Evolutionary conservation across 2,797 vertebrate genomes (phyloP).

Genomic region (Melanotaenia nigrans): DNA sequence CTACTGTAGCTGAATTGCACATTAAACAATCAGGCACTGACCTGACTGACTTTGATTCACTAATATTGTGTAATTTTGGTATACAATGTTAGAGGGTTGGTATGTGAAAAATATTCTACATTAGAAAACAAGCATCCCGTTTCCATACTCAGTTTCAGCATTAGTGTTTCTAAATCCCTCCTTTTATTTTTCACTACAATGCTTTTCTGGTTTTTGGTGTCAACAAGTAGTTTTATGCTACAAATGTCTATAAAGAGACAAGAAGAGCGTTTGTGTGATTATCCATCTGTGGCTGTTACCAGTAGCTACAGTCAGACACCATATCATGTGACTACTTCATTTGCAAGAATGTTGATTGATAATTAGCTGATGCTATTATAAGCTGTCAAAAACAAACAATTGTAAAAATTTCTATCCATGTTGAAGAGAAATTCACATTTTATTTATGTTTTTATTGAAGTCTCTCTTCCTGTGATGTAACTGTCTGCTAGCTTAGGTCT

Average conservation of each 20-base stretch:
- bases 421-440: no score
- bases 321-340: background rate
- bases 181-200: background rate
- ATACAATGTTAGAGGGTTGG: background rate
- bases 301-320: background rate
- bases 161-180: background rate
- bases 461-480: no score
- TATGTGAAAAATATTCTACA: background rate
- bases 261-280: conserved; percentile 1
- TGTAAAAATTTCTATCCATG: background rate
- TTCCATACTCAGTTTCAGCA: no score
- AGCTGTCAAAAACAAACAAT: background rate
- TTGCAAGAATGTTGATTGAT: background rate
- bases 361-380: background rate
- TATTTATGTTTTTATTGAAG: no score
- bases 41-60: conserved; percentile 19
- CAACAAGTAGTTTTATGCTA: background rate
- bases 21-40: conserved; percentile 50
- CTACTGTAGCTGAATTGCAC: conserved; percentile 45
- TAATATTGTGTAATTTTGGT: background rate
- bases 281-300: background rate
- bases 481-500: background rate
- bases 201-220: background rate
- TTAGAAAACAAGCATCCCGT: background rate
- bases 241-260: background rate